Evolutionary conservation across 2,113 vertebrate species (phyloP), one percentile per base, ranked within the genome.

Genomic region (Nothoprocta pentlandii): DNA sequence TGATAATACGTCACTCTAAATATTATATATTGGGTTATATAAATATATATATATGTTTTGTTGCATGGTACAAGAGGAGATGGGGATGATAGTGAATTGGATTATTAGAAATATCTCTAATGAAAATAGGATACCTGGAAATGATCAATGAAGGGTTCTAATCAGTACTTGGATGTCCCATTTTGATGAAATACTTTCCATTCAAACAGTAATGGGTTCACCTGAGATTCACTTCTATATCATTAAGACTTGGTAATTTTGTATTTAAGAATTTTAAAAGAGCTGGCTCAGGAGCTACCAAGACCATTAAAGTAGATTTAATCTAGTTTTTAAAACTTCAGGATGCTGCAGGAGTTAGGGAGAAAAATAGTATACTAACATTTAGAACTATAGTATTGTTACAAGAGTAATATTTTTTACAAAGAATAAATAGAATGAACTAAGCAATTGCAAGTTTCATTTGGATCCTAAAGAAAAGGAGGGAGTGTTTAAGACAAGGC

Each of bases 291-390:
- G 67, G 16, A 87, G 17, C 16, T 66, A 63, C 15, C 28, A 17
- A 66, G 47, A 67, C 4, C 6, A 54, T 85, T 80, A 85, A 73
- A 62, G 47, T 8, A 53, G 36, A 74, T 92, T 77, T 85, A 88
- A 92, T 59, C 61, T 16, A 54, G n/a, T 80, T 10, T 62, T 85
- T 85, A 83, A 87, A 91, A 89, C 56, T 92, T 85, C 12, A 82
- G 53, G 32, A 69, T 28, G 26, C 71, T 25, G 23, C 32, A 87
- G 32, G 19, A 76, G 5, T 1, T 1, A 42, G 79, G 79, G 15
- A 28, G 39, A 79, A 92, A 84, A 41, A 91, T 63, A 21, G 20
- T 30, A 54, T 26, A 71, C 13, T 16, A 69, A 71, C 13, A 17
- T 58, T 58, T 58, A 58, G 16, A 58, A 58, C 54, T 32, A 17